These are phyloP conservation scores for Philaenus spumarius DNA, from an alignment of 1,140 invertebrate genomes.

Conservation along the genomic window DNA sequence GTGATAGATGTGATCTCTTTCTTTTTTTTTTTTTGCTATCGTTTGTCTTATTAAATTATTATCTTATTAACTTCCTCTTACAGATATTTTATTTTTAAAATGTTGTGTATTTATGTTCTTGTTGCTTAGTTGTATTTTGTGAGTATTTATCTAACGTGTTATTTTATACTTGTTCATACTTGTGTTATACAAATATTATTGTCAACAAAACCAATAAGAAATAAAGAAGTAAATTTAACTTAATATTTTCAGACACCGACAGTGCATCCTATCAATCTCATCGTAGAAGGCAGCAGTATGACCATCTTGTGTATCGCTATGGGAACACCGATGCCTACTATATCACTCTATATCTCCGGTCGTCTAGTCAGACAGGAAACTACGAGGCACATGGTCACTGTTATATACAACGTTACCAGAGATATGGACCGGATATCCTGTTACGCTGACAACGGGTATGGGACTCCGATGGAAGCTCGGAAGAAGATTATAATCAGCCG, in stretches of 20 bases:
- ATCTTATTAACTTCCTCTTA: no score
- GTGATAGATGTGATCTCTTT: no score
- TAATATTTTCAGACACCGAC: conserved; percentile 65
- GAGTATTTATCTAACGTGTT: no score
- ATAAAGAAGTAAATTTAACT: no score
- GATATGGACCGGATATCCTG: conserved; percentile 79
- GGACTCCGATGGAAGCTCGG: conserved; percentile 72
- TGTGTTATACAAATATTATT: no score
- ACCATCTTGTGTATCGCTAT: conserved; percentile 76
- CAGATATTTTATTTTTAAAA: no score
- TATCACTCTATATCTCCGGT: conserved; percentile 70
- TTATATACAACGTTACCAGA: conserved; percentile 68
- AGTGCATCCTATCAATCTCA: conserved; percentile 70
- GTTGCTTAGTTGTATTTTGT: no score
- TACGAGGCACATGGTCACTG: conserved; percentile 72
- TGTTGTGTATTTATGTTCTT: no score
- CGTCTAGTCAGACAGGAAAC: conserved; percentile 64
- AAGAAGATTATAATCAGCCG: conserved; percentile 68
- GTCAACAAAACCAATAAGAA: no score
- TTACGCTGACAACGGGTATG: conserved; percentile 78
- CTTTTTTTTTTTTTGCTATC: background rate
- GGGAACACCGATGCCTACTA: conserved; percentile 72
- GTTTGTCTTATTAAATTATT: no score
- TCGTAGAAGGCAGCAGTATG: conserved; percentile 75
- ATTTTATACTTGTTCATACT: no score